Evolutionary conservation across 1,140 invertebrate species (phyloP).

Genomic region (Cepaea nemoralis): DNA sequence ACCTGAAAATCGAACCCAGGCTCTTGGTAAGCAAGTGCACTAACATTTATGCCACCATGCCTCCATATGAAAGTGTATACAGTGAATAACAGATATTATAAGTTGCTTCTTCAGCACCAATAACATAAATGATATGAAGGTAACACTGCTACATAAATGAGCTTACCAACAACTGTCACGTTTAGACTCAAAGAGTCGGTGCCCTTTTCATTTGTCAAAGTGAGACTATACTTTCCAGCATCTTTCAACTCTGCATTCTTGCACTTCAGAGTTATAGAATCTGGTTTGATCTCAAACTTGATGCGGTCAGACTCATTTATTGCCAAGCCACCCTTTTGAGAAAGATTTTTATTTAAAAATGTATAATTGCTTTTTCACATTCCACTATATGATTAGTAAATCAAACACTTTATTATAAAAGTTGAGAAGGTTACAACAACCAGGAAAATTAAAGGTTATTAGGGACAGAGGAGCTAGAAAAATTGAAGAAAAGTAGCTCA

Average conservation of each 20-base stretch:
- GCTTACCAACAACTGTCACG: constrained; percentile 82
- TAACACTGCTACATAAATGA: background rate
- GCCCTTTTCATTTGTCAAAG: constrained; percentile 86
- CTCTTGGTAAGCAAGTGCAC: too few species aligned
- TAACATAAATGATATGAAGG: background rate
- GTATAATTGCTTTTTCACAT: too few species aligned
- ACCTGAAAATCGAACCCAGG: too few species aligned
- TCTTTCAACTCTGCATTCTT: constrained; percentile 90
- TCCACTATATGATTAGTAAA: too few species aligned
- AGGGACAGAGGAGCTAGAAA: too few species aligned
- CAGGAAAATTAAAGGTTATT: too few species aligned
- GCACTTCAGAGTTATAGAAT: constrained; percentile 80
- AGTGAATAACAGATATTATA: background rate
- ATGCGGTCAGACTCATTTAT: constrained; percentile 81
- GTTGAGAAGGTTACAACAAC: too few species aligned
- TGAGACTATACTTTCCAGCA: constrained; percentile 91
- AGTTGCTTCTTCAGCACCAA: background rate
- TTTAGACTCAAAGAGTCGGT: constrained; percentile 90
- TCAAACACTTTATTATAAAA: too few species aligned
- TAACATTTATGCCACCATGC: too few species aligned
- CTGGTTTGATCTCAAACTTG: constrained; percentile 86
- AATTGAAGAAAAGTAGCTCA: too few species aligned
- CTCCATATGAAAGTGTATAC: background rate
- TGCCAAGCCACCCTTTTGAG: constrained; percentile 50
- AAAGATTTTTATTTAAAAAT: too few species aligned